Conservation (phyloP, 2,113 vertebrate species). For the Phalacrocorax aristotelis region DNA sequence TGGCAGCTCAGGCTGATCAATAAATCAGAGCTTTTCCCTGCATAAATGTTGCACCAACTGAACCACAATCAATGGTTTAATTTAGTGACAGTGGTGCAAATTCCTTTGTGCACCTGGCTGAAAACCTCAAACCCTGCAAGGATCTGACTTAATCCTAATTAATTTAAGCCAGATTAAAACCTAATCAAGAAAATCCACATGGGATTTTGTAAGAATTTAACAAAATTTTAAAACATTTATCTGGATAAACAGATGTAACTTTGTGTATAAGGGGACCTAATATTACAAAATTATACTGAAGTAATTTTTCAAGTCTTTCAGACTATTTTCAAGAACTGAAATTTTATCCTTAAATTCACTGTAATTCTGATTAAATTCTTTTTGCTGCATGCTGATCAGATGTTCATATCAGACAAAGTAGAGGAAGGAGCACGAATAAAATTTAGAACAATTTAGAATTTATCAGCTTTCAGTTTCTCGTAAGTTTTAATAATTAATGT, state of each 20-base stretch:
- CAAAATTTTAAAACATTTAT: not conserved
- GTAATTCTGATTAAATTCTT: not conserved
- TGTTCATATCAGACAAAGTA: not conserved
- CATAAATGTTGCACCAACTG: not conserved
- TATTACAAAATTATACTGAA: not conserved
- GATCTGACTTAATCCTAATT: not conserved
- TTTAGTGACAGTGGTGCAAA: not conserved
- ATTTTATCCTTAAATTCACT: not conserved
- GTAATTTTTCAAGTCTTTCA: not conserved
- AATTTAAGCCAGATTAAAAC: conserved; percentile 1
- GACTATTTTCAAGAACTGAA: not conserved
- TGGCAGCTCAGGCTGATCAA: not conserved
- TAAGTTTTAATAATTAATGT: conserved; percentile 53
- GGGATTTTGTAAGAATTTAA: not conserved
- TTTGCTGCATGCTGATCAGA: not conserved
- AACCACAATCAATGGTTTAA: not conserved
- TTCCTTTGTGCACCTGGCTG: not conserved
- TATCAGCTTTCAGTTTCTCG: not conserved
- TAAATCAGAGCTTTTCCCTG: not conserved
- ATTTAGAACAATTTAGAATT: not conserved
- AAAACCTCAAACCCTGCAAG: not conserved
- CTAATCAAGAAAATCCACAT: not conserved
- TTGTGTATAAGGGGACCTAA: not conserved
- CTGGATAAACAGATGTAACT: not conserved
- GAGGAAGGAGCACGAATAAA: not conserved